A percentile compares a stretch with the other conserved stretches of the same genome.
Evolutionary conservation across 1,140 invertebrate genomes (phyloP).

Genomic region (Akabosia matsudoensis): DNA sequence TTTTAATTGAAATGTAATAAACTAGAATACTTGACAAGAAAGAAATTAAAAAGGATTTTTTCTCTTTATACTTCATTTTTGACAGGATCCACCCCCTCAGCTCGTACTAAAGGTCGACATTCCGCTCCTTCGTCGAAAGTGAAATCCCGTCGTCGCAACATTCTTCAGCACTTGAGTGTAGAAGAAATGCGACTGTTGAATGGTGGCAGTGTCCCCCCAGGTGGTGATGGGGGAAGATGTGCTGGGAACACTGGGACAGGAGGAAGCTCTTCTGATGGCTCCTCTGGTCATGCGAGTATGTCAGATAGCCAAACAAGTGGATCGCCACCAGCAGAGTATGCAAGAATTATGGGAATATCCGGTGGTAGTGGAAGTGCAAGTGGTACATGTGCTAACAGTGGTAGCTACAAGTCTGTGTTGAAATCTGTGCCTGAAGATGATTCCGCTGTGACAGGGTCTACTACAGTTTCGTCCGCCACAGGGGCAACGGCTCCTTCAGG

Average conservation of each 20-base stretch:
- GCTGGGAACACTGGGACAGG: constrained; percentile 41
- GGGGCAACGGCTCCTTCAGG: too few relatives aligned
- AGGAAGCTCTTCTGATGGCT: constrained; percentile 44
- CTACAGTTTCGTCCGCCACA: not conserved
- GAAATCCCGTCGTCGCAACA: constrained; percentile 54
- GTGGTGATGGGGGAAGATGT: not conserved
- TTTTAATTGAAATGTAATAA: not conserved
- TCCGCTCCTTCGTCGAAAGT: constrained; percentile 50
- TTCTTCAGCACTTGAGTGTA: constrained; percentile 61
- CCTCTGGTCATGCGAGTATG: constrained; percentile 42
- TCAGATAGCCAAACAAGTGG: constrained; percentile 43
- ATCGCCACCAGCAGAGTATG: constrained; percentile 45
- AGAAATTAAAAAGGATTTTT: not conserved
- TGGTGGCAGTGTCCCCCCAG: constrained; percentile 50
- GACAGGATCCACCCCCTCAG: constrained; percentile 36
- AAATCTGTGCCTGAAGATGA: constrained; percentile 66
- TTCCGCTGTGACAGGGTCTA: not conserved
- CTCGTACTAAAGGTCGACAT: constrained; percentile 43
- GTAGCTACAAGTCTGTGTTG: constrained; percentile 56
- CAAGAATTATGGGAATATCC: constrained; percentile 30
- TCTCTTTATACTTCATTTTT: not conserved
- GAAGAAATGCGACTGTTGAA: constrained; percentile 64
- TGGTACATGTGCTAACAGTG: constrained; percentile 54
- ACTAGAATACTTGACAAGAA: not conserved
- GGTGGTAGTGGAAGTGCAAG: not conserved